Base-by-base conservation (phyloP, 37 sponge, comb jelly and placozoan species). In the Halisarca cf. caerulea region DNA sequence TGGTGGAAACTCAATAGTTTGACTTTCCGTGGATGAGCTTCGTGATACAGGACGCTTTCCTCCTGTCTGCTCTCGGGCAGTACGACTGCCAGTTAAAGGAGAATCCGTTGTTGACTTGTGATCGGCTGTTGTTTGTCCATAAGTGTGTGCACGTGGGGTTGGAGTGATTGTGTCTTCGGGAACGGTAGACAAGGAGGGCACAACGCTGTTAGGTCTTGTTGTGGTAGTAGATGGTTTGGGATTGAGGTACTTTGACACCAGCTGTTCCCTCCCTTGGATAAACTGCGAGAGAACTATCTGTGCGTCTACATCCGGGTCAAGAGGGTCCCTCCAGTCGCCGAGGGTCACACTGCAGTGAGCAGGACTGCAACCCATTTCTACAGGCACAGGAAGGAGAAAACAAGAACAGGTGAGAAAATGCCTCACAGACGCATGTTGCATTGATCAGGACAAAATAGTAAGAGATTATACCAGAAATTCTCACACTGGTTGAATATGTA, bases 281-380 rank as follows among this genome's bases (percentile, higher is more conserved):
- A 90, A 92, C 89, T 95, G 99, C 24, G 91, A 90, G 86, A 86
- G 89, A 60, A 98, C 86, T n/a, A 90, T 83, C 55, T 98, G 96
- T 11, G 93, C 87, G 59, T 98, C 96, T 24, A 91, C 88, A 33
- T 98, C 92, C 58, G 96, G 94, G 66, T 98, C 96, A 38, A 98
- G 90, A 0, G 99, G 99, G 69, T 98, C 99, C 45, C 94, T 43
- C 96, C 96, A 98, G 93, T 98, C 96, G 9, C 99, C 93, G 14
- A 98, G 91, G n/a, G 92, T 91, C 45, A 94, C 92, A 25, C 93
- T 88, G 2, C 91, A 66, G 84, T 94, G 92, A 53, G 94, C 88
- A 66, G 86, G 83, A 78, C 93, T 92, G 78, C 97, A 97, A 0
- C 97, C 97, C 64, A 84, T 88, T 44, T 82, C 92, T 90, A 33